phyloP scores from a whole-genome alignment of 2,113 vertebrate species.

The Apeltes quadracus region DNA sequence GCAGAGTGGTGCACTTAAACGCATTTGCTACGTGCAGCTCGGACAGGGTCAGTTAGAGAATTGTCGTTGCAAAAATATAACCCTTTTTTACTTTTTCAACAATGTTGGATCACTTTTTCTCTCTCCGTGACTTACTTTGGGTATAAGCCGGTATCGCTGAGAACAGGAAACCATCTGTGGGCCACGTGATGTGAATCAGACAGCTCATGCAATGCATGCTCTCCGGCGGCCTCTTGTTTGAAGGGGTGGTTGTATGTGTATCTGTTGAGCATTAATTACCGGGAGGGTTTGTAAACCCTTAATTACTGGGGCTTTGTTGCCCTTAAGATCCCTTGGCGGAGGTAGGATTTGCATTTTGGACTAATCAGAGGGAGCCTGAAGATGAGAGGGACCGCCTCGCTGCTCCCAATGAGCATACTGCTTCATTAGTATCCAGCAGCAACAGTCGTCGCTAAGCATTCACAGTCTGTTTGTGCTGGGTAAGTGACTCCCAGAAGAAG shows the following conservation, averaged over 20 bases:
- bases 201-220: slow-evolving; percentile 30
- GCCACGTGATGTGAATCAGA: slow-evolving; percentile 50
- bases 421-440: slow-evolving; percentile 69
- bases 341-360: slow-evolving; percentile 68
- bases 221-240: slow-evolving; percentile 36
- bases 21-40: background rate
- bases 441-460: slow-evolving; percentile 45
- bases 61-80: background rate
- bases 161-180: slow-evolving; percentile 57
- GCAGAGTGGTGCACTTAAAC: background rate
- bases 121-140: background rate
- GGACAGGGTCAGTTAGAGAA: background rate
- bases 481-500: slow-evolving; percentile 43
- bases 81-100: background rate
- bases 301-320: slow-evolving; percentile 52
- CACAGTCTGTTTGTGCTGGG: slow-evolving; percentile 33
- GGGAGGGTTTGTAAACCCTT: slow-evolving; percentile 43
- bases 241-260: slow-evolving; percentile 42
- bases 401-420: slow-evolving; percentile 38
- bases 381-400: slow-evolving; percentile 59
- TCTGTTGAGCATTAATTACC: slow-evolving; percentile 53
- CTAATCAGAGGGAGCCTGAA: slow-evolving; percentile 56
- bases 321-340: slow-evolving; percentile 38
- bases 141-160: slow-evolving; percentile 30
- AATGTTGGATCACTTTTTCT: background rate